Percentiles rank a stretch among this genome's conserved stretches.
Conservation (phyloP, 2,888 invertebrate species). For the Nebria brevicollis region DNA sequence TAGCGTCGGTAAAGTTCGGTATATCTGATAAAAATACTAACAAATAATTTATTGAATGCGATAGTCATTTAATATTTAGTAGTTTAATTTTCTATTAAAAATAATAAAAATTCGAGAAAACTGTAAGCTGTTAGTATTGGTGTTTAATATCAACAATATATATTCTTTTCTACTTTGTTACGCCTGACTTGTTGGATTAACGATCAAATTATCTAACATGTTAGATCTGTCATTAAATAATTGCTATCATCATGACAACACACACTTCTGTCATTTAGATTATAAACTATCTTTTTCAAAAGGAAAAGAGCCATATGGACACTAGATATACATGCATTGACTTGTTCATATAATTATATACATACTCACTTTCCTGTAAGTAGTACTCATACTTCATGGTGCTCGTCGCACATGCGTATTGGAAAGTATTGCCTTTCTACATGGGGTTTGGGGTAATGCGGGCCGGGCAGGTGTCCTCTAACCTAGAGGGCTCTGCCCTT, state of each 20-base stretch:
- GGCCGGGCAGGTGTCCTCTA: conserved; percentile 57
- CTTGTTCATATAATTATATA: not conserved
- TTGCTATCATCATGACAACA: not conserved
- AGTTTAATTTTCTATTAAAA: conserved; percentile 14
- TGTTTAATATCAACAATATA: not conserved
- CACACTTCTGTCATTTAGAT: conserved; percentile 40
- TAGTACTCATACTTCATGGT: not conserved
- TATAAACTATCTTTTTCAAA: conserved; percentile 35
- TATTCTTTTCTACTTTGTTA: not conserved
- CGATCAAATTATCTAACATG: not conserved
- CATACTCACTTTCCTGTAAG: conserved; percentile 6
- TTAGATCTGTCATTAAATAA: conserved; percentile 2
- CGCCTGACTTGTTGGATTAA: not conserved
- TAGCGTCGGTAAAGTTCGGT: no score
- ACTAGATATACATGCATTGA: conserved; percentile 17
- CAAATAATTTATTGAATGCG: no score
- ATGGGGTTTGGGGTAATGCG: conserved; percentile 51
- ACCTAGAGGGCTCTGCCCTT: conserved; percentile 50
- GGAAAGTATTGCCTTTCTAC: conserved; percentile 4
- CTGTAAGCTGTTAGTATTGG: not conserved
- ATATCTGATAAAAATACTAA: no score
- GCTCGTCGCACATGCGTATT: not conserved
- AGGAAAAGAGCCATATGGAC: conserved; percentile 31
- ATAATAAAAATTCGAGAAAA: not conserved
- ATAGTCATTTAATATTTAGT: no score